Evolutionary conservation across 1,140 invertebrate species (phyloP).

Genomic region (Diachasmimorpha longicaudata): DNA sequence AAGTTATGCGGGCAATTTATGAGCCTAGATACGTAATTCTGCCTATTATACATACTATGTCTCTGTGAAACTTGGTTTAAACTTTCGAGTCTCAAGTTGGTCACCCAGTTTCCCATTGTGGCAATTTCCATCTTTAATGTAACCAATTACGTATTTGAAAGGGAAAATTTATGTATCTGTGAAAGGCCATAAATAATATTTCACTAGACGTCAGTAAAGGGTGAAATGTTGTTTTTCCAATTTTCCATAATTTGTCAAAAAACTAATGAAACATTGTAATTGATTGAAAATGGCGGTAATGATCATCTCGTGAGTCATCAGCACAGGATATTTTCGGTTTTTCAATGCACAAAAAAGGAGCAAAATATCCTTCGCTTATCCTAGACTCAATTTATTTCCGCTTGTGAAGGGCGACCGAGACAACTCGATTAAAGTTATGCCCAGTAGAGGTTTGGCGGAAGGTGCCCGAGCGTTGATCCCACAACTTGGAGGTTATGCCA

Average conservation of each 20-base stretch:
- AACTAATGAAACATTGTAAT: too few species aligned
- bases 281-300: too few species aligned
- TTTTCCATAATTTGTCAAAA: too few species aligned
- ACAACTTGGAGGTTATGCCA: conserved; percentile 39
- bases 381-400: conserved; percentile 15
- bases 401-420: conserved; percentile 21
- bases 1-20: conserved; percentile 31
- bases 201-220: too few species aligned
- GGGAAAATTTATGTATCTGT: not conserved
- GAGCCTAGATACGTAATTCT: conserved; percentile 25
- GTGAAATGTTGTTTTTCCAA: too few species aligned
- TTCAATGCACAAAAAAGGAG: not conserved
- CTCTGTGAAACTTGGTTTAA: conserved; percentile 16
- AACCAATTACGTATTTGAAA: conserved; percentile 23
- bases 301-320: not conserved
- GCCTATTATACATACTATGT: conserved; percentile 6
- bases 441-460: conserved; percentile 27
- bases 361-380: not conserved
- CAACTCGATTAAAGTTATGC: conserved; percentile 51
- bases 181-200: too few species aligned
- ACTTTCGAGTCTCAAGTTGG: conserved; percentile 35
- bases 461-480: conserved; percentile 1
- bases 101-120: conserved; percentile 34
- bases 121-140: conserved; percentile 26
- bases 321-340: not conserved